A percentile compares a stretch with the other conserved stretches of the same genome.
Conservation (phyloP, 1,140 invertebrate species). For the Drosophila sechellia region DNA sequence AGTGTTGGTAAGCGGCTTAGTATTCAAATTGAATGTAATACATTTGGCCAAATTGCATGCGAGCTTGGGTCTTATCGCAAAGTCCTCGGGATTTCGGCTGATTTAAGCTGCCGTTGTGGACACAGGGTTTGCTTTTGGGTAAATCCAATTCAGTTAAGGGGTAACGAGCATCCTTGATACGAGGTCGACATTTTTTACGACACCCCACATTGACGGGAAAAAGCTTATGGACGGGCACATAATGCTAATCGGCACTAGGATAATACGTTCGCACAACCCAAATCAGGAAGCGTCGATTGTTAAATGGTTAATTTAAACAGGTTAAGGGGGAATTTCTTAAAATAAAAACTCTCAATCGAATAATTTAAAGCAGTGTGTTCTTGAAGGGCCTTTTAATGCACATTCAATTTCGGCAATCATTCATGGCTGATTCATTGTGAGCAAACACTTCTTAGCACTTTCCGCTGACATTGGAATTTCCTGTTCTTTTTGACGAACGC, state of each 20-base stretch:
- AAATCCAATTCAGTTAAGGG: slow-evolving; percentile 30
- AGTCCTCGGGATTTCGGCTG: slow-evolving; percentile 62
- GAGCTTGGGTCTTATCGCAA: slow-evolving; percentile 68
- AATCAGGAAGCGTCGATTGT: slow-evolving; percentile 31
- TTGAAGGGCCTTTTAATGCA: slow-evolving; percentile 24
- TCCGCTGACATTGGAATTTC: slow-evolving; percentile 43
- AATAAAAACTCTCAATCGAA: too few relatives aligned
- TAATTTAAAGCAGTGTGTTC: not conserved
- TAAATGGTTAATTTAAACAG: slow-evolving; percentile 11
- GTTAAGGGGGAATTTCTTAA: not conserved
- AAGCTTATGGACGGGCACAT: slow-evolving; percentile 46
- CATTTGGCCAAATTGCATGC: slow-evolving; percentile 81
- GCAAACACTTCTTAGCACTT: slow-evolving; percentile 47
- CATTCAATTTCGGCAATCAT: slow-evolving; percentile 21
- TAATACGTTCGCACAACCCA: slow-evolving; percentile 26
- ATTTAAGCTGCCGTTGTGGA: slow-evolving; percentile 67
- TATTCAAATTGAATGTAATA: slow-evolving; percentile 84
- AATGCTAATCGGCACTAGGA: slow-evolving; percentile 49
- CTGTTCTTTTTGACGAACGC: slow-evolving; percentile 1
- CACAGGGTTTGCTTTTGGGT: slow-evolving; percentile 8
- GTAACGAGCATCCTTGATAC: slow-evolving; percentile 45
- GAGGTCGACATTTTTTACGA: slow-evolving; percentile 41
- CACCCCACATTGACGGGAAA: not conserved
- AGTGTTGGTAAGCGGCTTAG: slow-evolving; percentile 83
- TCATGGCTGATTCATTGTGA: slow-evolving; percentile 29